phyloP scores from a whole-genome alignment of 1,140 invertebrate species.

The Ditylenchus dipsaci region DNA sequence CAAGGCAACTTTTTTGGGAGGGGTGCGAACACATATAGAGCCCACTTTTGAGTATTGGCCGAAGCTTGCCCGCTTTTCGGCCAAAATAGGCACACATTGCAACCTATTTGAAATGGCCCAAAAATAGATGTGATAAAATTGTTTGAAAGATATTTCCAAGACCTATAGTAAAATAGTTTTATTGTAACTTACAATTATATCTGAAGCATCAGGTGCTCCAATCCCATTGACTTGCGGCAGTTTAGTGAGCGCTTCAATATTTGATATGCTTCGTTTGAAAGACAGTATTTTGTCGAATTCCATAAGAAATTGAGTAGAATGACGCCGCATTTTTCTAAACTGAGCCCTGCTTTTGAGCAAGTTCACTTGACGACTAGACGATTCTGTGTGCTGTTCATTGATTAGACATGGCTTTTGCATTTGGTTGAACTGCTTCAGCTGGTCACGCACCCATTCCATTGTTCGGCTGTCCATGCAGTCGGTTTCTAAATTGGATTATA shows the following conservation, averaged over 20 bases:
- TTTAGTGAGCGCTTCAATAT: neutral
- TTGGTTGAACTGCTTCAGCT: neutral
- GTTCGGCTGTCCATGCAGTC: conserved; percentile 8
- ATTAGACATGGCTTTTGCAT: conserved; percentile 5
- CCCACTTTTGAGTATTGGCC: too few relatives aligned
- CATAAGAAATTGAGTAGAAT: conserved; percentile 2
- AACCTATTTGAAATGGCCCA: too few relatives aligned
- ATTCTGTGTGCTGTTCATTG: neutral
- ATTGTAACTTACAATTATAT: neutral
- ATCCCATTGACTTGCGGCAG: neutral
- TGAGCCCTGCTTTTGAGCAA: neutral
- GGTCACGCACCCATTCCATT: conserved; percentile 5
- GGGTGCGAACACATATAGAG: too few relatives aligned
- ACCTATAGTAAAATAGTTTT: neutral
- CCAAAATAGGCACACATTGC: too few relatives aligned
- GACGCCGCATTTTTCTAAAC: neutral
- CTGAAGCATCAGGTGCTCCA: neutral
- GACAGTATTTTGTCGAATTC: conserved; percentile 1
- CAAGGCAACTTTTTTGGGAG: too few relatives aligned
- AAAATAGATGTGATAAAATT: too few relatives aligned
- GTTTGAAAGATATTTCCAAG: too few relatives aligned
- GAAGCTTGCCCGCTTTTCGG: too few relatives aligned
- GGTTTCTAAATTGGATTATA: neutral
- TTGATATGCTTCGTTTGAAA: neutral
- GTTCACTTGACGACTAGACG: neutral